Percentiles rank a stretch among this genome's conserved stretches.
Conservation (phyloP, 2,113 vertebrate genomes). For the Bombycilla garrulus region DNA sequence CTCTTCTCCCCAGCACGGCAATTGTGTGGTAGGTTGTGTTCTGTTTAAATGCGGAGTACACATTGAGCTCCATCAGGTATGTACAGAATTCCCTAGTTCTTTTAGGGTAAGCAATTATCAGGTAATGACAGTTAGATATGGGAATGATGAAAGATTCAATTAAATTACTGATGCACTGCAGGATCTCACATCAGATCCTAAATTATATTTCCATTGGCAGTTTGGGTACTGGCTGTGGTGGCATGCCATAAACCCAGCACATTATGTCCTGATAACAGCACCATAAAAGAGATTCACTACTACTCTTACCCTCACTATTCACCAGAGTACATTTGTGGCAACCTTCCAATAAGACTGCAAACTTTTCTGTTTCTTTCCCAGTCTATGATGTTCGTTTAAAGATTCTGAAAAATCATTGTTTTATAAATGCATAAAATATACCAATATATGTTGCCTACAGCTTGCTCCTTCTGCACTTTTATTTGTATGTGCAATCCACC, state of each 20-base stretch:
- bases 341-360: slow-evolving; percentile 18
- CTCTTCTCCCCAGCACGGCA: not conserved
- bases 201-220: slow-evolving; percentile 54
- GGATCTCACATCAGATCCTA: slow-evolving; percentile 48
- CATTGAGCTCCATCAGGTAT: not conserved
- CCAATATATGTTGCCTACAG: not conserved
- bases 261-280: slow-evolving; percentile 58
- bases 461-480: not conserved
- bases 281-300: slow-evolving; percentile 68
- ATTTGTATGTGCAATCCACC: not conserved
- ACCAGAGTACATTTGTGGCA: slow-evolving; percentile 48
- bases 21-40: not conserved
- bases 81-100: not conserved
- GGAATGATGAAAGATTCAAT: slow-evolving; percentile 45
- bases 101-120: slow-evolving; percentile 38
- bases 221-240: slow-evolving; percentile 42
- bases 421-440: not conserved
- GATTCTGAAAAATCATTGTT: not conserved
- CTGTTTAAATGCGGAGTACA: not conserved
- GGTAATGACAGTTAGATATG: slow-evolving; percentile 1
- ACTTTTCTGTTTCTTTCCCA: slow-evolving; percentile 13
- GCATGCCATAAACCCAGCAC: slow-evolving; percentile 43
- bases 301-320: slow-evolving; percentile 42
- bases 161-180: slow-evolving; percentile 50
- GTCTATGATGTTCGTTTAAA: not conserved